Conservation (phyloP, 2,113 vertebrate species). For the Anoplopoma fimbria region DNA sequence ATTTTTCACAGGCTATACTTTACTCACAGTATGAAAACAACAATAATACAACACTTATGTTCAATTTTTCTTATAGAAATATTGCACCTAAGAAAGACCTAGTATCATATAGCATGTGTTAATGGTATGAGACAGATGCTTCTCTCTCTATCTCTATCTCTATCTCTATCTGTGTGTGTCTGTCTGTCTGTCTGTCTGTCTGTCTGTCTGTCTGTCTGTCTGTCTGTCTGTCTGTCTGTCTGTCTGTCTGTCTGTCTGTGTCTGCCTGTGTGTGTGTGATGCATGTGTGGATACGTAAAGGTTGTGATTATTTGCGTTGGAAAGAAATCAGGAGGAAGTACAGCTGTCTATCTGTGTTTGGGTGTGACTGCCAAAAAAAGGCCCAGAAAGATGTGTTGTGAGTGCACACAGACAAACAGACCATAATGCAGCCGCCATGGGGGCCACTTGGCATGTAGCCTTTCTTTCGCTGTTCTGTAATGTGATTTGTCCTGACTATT, state of each 20-base stretch:
- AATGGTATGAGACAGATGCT: slow-evolving; percentile 5
- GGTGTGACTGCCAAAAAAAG: slow-evolving; percentile 41
- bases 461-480: slow-evolving; percentile 87
- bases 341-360: slow-evolving; percentile 38
- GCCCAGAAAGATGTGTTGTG: slow-evolving; percentile 68
- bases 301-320: slow-evolving; percentile 37
- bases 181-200: slow-evolving; percentile 1
- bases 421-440: slow-evolving; percentile 73
- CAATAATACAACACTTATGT: too few species aligned
- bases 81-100: too few species aligned
- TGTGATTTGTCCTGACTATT: slow-evolving; percentile 93
- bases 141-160: neutral
- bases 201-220: neutral
- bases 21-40: neutral
- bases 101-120: neutral
- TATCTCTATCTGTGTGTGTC: neutral
- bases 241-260: neutral
- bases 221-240: neutral
- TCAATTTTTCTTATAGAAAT: too few species aligned
- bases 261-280: neutral
- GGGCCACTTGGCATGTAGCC: slow-evolving; percentile 80
- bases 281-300: neutral
- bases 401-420: slow-evolving; percentile 75
- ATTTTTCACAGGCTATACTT: neutral
- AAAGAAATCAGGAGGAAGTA: slow-evolving; percentile 34